Base-by-base conservation (phyloP, 2,113 vertebrate genomes). In the Anoplopoma fimbria region DNA sequence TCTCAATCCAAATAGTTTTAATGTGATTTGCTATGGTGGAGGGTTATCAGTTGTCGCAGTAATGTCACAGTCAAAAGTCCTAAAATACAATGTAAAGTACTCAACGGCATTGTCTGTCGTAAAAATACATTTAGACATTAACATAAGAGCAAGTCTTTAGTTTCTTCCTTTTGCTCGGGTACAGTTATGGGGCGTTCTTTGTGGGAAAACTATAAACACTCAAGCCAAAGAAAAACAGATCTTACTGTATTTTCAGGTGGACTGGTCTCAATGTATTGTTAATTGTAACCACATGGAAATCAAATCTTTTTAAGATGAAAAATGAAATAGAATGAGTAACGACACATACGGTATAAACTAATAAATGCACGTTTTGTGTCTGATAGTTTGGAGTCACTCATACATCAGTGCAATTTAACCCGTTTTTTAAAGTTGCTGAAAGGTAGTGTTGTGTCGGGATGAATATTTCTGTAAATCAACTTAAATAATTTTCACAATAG, bases 341-440 rank as follows among this genome's bases (percentile, higher is more conserved):
- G 17, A 2, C 47, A 58, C 33, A 10, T 23, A 64, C 15, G 49
- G 47, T 70, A 34, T 23, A 21, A 57, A 72, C 47, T 34, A 29
- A 68, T 27, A 55, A 57, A 12, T 29, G 27, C 31, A 29, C 7
- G 2, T 4, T 67, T 57, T 19, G 53, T 70, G 67, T 73, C 42
- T 63, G 57, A 60, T 77, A 31, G 78, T 88, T 84, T 79, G 78
- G 27, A 81, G 60, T 73, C 63, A 81, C 74, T 63, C 34, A 33
- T 62, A 57, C 34, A 25, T 82, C 72, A 84, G 85, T 88, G 88
- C 77, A 83, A 45, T 69, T 70, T 10, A 57, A 79, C 61, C 27
- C 34, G 27, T 25, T n/a, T 38, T 45, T n/a, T n/a, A n/a, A 67
- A 64, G 75, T n/a, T n/a, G 82, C 58, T 61, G 13, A 77, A 55